phyloP scores from a whole-genome alignment of 2,888 invertebrate genomes.

The Hanleya hanleyi region DNA sequence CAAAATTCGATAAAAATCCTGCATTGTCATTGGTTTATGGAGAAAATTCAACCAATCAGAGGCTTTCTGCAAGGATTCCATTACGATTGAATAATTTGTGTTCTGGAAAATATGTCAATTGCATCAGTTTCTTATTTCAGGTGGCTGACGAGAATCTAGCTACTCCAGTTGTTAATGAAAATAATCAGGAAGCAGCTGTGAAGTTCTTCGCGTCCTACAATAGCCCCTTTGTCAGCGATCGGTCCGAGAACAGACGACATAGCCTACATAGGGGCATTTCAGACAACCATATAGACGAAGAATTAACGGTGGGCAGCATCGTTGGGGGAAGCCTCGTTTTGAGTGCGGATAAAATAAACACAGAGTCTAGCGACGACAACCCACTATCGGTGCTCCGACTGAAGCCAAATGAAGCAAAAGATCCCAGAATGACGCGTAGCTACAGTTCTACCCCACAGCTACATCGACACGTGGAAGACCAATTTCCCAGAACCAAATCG shows the following conservation, averaged over 20 bases:
- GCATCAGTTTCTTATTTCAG: too few relatives aligned
- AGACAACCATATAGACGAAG: background rate
- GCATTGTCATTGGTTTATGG: too few relatives aligned
- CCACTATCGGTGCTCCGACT: background rate
- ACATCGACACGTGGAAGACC: background rate
- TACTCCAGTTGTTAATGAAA: background rate
- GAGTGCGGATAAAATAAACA: background rate
- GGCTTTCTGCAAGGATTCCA: too few relatives aligned
- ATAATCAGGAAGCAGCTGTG: background rate
- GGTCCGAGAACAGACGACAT: too few relatives aligned
- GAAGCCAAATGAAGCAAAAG: background rate
- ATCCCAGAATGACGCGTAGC: background rate
- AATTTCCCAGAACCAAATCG: background rate
- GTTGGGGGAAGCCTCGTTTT: background rate
- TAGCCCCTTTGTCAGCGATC: too few relatives aligned
- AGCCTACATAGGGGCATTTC: too few relatives aligned
- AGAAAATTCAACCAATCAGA: too few relatives aligned
- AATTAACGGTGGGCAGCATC: background rate
- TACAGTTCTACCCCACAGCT: background rate
- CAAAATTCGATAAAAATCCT: too few relatives aligned
- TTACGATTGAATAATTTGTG: too few relatives aligned
- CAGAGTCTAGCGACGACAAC: background rate
- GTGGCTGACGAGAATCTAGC: background rate
- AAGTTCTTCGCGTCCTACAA: background rate
- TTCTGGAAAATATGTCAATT: too few relatives aligned